phyloP scores from a whole-genome alignment of 2,888 invertebrate species.

The Xiphydria camelus region DNA sequence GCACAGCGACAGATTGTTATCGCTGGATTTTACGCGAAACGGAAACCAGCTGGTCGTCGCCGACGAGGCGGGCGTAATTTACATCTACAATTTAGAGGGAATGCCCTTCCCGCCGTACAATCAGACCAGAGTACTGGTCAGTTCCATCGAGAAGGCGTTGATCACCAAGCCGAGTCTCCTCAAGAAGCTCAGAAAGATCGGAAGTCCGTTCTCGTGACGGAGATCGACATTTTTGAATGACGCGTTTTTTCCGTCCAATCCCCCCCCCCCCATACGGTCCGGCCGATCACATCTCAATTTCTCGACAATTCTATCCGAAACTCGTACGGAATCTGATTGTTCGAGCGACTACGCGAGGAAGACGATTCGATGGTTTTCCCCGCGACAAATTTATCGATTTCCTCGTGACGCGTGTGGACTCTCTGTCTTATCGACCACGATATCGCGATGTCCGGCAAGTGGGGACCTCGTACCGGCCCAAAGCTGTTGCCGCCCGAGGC shows the following conservation, averaged over 20 bases:
- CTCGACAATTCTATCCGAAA: too few relatives aligned
- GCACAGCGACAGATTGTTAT: conserved; percentile 57
- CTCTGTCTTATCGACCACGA: not conserved
- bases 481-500: too few relatives aligned
- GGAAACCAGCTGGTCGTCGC: conserved; percentile 73
- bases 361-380: too few relatives aligned
- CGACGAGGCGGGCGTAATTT: conserved; percentile 69
- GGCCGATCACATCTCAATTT: too few relatives aligned
- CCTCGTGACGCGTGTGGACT: too few relatives aligned
- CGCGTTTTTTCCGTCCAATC: too few relatives aligned
- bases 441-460: conserved; percentile 22
- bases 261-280: too few relatives aligned
- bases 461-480: conserved; percentile 30
- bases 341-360: too few relatives aligned
- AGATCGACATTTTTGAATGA: too few relatives aligned
- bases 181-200: conserved; percentile 65
- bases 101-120: conserved; percentile 76
- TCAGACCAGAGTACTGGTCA: conserved; percentile 67
- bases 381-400: too few relatives aligned
- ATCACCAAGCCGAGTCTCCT: conserved; percentile 67
- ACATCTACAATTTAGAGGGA: conserved; percentile 72
- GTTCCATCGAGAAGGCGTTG: conserved; percentile 67
- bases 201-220: conserved; percentile 42
- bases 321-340: too few relatives aligned
- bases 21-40: conserved; percentile 67